Conservation (phyloP, 2,113 vertebrate genomes). For the Amblyornis subalaris region DNA sequence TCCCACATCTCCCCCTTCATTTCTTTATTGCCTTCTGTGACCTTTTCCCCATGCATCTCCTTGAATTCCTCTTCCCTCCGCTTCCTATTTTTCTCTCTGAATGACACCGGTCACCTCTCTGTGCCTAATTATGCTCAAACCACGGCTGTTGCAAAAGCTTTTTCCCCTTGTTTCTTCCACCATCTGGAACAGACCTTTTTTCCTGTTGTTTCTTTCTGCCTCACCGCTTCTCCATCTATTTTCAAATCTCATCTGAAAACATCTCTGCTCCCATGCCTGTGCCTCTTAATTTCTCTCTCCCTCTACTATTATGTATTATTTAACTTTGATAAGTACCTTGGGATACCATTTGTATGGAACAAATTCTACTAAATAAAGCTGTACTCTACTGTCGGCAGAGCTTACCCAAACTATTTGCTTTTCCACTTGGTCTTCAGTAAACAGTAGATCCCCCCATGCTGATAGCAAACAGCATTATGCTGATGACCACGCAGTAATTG, state of each 20-base stretch:
- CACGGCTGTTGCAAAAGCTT: background rate
- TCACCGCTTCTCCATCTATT: background rate
- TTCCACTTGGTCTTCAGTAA: background rate
- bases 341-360: slow-evolving; percentile 1
- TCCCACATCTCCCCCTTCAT: background rate
- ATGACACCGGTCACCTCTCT: background rate
- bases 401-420: slow-evolving; percentile 17
- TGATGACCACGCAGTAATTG: background rate
- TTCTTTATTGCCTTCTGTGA: background rate
- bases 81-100: background rate
- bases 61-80: background rate
- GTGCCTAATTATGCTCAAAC: background rate
- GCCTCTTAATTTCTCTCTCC: slow-evolving; percentile 30
- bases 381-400: background rate
- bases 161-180: background rate
- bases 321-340: slow-evolving; percentile 40
- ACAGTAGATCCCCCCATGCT: background rate
- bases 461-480: background rate
- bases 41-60: background rate
- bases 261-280: background rate
- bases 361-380: slow-evolving; percentile 27
- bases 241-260: slow-evolving; percentile 47
- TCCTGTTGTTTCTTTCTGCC: slow-evolving; percentile 24
- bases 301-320: slow-evolving; percentile 47
- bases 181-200: slow-evolving; percentile 6